Evolutionary conservation across 2,113 vertebrate species (phyloP).

Genomic region (Leptobrachium leishanense): DNA sequence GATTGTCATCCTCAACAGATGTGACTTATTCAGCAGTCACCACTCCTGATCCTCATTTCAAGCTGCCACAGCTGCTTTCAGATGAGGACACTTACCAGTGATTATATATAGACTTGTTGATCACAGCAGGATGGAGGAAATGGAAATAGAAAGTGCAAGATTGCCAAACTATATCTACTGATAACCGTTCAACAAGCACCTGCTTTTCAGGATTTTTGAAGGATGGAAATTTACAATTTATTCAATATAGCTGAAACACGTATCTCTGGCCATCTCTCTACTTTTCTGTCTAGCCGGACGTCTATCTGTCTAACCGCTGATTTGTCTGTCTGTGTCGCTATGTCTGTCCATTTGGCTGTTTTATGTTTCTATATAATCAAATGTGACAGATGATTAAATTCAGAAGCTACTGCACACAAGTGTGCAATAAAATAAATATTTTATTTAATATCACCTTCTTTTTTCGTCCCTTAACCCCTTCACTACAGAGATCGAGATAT

Average conservation of each 20-base stretch:
- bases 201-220: conserved; percentile 10
- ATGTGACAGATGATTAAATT: too few species aligned
- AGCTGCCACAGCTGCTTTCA: conserved; percentile 41
- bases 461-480: too few species aligned
- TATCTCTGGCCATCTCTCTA: background rate
- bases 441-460: too few species aligned
- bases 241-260: background rate
- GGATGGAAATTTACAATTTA: background rate
- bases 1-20: conserved; percentile 34
- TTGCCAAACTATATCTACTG: conserved; percentile 25
- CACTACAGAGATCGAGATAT: too few species aligned
- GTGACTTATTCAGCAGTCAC: conserved; percentile 32
- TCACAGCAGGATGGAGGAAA: conserved; percentile 28
- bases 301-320: background rate
- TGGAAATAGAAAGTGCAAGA: conserved; percentile 16
- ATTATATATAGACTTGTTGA: conserved; percentile 33
- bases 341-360: too few species aligned
- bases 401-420: too few species aligned
- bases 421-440: too few species aligned
- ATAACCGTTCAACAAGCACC: conserved; percentile 27
- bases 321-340: too few species aligned
- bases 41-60: conserved; percentile 25
- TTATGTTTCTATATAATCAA: too few species aligned
- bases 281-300: too few species aligned
- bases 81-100: conserved; percentile 31